Percentiles rank a stretch among this genome's conserved stretches.
These are phyloP conservation scores for Drosophila saltans DNA, from an alignment of 1,140 invertebrate species.

Conservation along the genomic window DNA sequence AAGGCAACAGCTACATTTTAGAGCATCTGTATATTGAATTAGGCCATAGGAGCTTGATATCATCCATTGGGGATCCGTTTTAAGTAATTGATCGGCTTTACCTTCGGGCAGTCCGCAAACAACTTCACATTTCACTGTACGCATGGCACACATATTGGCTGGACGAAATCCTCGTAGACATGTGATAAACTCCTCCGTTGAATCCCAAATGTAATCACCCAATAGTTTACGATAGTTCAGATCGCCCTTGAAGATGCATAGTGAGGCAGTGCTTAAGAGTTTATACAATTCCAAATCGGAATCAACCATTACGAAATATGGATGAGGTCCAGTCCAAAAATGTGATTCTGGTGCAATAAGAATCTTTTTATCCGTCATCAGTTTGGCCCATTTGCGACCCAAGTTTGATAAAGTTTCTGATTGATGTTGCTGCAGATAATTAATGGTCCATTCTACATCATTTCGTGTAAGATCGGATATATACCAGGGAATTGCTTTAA, in stretches of 20 bases:
- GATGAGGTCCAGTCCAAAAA: slow-evolving; percentile 95
- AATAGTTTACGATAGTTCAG: slow-evolving; percentile 97
- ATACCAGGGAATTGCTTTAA: slow-evolving; percentile 97
- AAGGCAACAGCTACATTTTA: slow-evolving; percentile 53
- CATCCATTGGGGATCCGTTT: slow-evolving; percentile 92
- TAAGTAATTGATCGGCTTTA: slow-evolving; percentile 85
- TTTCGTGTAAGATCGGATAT: slow-evolving; percentile 93
- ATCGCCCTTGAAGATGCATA: slow-evolving; percentile 97
- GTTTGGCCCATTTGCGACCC: slow-evolving; percentile 84
- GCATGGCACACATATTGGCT: slow-evolving; percentile 89
- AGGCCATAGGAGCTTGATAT: slow-evolving; percentile 92
- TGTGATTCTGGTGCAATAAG: slow-evolving; percentile 85
- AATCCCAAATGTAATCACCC: slow-evolving; percentile 93
- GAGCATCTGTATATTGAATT: slow-evolving; percentile 74
- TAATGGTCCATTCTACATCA: slow-evolving; percentile 91
- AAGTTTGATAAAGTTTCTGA: slow-evolving; percentile 74
- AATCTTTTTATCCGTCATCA: slow-evolving; percentile 83
- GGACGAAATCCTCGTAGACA: slow-evolving; percentile 93
- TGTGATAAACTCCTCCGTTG: slow-evolving; percentile 87
- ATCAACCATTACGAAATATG: slow-evolving; percentile 90
- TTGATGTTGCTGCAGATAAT: slow-evolving; percentile 82
- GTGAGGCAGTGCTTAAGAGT: slow-evolving; percentile 87
- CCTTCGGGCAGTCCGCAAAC: slow-evolving; percentile 90
- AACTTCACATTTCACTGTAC: slow-evolving; percentile 96
- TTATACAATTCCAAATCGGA: slow-evolving; percentile 88